Evolutionary conservation across 1,140 invertebrate species (phyloP), one percentile per base, ranked within the genome.

Genomic region (Mizuhopecten yessoensis): DNA sequence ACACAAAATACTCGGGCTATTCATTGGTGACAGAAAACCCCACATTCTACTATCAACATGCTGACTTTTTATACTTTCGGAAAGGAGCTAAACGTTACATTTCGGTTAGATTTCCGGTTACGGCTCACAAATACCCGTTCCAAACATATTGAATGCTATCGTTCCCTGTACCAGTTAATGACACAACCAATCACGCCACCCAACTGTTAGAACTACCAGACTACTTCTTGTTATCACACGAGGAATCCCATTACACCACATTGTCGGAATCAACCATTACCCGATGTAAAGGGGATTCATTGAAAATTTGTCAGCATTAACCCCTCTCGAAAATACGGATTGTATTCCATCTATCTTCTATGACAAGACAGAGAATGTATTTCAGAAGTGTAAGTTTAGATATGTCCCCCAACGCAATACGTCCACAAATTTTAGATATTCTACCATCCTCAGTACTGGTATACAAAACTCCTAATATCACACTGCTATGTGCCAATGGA

Each of bases 121-220:
- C 75, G 13, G 5, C 49, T 34, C 75, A 34, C 29, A 23, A 0
- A 15, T n/a, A 42, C 2, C 89, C 89, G 33, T 87, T 90, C 13
- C 20, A 9, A 33, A 33, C 29, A 39, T 90, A 49, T 29, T 49
- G 49, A 33, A 33, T 87, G 13, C n/a, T 87, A 17, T 49, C 89
- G 34, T 90, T 90, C 15, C 89, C 89, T 5, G 89, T 90, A 33
- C 89, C 89, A 49, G 34, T 90, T 2, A 90, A 90, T 45, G 33
- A 42, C 34, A 33, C 89, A 33, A 33, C 86, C 3, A 45, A 20
- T 23, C 34, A 90, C 34, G 86, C 39, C 34, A 90, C 89, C 15
- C 86, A 90, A 49, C 7, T 90, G 3, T n/a, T 90, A 15, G 42
- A 90, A 15, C 1, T 90, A 23, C 36, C 36, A 10, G 88, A 45